Base-by-base conservation (phyloP, 1,140 invertebrate genomes). In the Brachionus rubens region DNA sequence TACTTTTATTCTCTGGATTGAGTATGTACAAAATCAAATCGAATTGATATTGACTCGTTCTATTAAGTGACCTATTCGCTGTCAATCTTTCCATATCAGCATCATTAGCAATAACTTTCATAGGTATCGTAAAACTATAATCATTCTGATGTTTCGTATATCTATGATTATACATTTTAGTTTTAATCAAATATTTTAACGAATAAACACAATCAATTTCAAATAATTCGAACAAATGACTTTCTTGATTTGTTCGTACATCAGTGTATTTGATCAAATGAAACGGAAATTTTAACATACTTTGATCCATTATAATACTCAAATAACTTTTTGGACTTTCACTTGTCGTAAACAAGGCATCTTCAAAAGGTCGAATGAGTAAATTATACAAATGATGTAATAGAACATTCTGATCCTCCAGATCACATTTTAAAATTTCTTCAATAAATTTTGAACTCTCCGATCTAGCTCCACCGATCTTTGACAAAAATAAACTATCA, bases 401-500 rank as follows among this genome's bases (percentile, higher is more conserved):
- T 3, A 72, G 7, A 1, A 28, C 28, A 50, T 48, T 28, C 41
- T 46, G 46, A 12, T 72, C 68, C 14, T 72, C 30, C 1, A 9
- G 10, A 43, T 70, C 65, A 33, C 65, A 70, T 14, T 21, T 24
- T 30, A 28, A 47, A 19, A 70, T 47, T 50, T 70, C 65, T 28
- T 70, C 65, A 21, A 40, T 26, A 70, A 70, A 47, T 16, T 70
- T 70, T 1, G 43, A 19, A 16, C 36, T 33, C 65, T 47, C 65
- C 16, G 65, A 47, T n/a, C 21, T 70, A 12, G 65, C 40, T 16
- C 41, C 65, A 16, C 40, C 40, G 16, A 70, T 47, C 24, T 70
- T 70, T 36, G 65, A 70, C 41, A 70, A 33, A 70, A 72, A 72
- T 14, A 72, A 41, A 54, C 46, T 52, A 40, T 72, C 68, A 54